These are phyloP conservation scores for Hipparchia sbordonii DNA, from an alignment of 2,888 invertebrate genomes.

Conservation along the genomic window DNA sequence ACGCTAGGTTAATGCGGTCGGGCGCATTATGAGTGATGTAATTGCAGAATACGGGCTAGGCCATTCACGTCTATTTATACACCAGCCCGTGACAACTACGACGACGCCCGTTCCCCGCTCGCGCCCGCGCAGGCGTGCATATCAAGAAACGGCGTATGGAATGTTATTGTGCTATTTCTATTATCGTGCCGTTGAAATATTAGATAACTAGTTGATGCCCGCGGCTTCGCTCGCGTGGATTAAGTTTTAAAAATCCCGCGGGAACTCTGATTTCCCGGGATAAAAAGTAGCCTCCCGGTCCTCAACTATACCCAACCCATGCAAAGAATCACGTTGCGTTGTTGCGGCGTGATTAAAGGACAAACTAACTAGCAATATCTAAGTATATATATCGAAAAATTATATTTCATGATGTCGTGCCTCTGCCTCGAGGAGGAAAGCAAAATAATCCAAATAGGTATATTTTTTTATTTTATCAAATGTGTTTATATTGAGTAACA, in stretches of 20 bases:
- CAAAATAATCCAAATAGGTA: neutral
- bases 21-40: constrained; percentile 59
- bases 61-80: constrained; percentile 66
- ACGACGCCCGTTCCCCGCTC: constrained; percentile 39
- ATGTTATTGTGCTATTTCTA: constrained; percentile 31
- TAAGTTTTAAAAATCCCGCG: too few relatives aligned
- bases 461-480: too few relatives aligned
- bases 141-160: constrained; percentile 10
- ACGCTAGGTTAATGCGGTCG: constrained; percentile 54
- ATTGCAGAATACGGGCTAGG: constrained; percentile 53
- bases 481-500: too few relatives aligned
- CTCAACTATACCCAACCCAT: too few relatives aligned
- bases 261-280: too few relatives aligned
- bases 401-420: neutral
- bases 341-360: too few relatives aligned
- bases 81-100: constrained; percentile 44
- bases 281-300: too few relatives aligned
- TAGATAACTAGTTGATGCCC: neutral
- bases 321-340: too few relatives aligned
- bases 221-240: too few relatives aligned
- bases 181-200: constrained; percentile 20
- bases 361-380: too few relatives aligned
- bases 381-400: too few relatives aligned
- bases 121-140: constrained; percentile 35
- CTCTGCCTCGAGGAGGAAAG: neutral